These are phyloP conservation scores for Drosophila paracracens DNA, from an alignment of 2,888 invertebrate species.

Conservation along the genomic window DNA sequence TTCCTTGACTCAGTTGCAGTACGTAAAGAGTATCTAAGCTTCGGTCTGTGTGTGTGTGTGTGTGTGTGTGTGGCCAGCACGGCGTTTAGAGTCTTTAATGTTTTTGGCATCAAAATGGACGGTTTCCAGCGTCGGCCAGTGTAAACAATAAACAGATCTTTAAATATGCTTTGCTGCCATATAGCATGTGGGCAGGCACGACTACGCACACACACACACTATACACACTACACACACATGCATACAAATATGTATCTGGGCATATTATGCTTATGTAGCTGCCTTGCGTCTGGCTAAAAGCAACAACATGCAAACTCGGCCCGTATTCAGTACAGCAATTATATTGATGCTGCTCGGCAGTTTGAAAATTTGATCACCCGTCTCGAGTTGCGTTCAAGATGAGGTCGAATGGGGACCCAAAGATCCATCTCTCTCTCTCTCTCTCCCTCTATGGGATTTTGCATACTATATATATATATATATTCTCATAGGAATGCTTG, in stretches of 20 bases:
- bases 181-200: conserved; percentile 11
- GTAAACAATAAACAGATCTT: conserved; percentile 77
- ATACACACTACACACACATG: background rate
- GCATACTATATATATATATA: background rate
- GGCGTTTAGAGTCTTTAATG: conserved; percentile 23
- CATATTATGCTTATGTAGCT: conserved; percentile 16
- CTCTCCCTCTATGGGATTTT: background rate
- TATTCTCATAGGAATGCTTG: conserved; percentile 54
- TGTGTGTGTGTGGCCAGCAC: background rate
- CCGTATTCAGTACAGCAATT: conserved; percentile 20
- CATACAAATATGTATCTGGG: background rate
- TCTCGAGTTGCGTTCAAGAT: background rate
- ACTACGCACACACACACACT: conserved; percentile 8
- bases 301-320: conserved; percentile 27
- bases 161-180: conserved; percentile 27
- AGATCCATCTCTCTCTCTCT: background rate
- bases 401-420: background rate
- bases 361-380: conserved; percentile 15
- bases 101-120: conserved; percentile 31
- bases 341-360: conserved; percentile 7
- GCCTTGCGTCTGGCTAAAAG: conserved; percentile 40
- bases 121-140: conserved; percentile 38
- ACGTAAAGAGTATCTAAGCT: conserved; percentile 3
- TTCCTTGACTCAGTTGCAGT: background rate
- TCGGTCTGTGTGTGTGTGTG: background rate